These are phyloP conservation scores for Rhynchotus rufescens DNA, from an alignment of 2,797 vertebrate species.

Conservation along the genomic window DNA sequence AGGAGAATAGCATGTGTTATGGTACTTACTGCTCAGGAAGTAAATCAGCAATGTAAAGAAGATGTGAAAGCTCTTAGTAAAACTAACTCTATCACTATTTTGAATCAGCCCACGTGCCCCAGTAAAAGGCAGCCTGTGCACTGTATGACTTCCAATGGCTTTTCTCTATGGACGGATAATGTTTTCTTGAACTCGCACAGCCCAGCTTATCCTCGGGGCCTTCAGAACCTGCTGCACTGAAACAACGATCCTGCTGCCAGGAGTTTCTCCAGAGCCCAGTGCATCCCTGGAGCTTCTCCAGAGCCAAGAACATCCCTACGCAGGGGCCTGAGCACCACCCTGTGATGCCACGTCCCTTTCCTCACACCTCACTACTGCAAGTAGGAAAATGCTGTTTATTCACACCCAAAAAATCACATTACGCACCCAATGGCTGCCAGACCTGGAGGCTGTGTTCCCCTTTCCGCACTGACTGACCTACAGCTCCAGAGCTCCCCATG, in stretches of 20 bases:
- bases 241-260: background rate
- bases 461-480: background rate
- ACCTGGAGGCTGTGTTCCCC: fast-evolving
- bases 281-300: background rate
- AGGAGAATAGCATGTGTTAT: conserved; percentile 41
- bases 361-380: background rate
- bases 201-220: background rate
- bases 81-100: background rate
- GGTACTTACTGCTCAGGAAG: conserved; percentile 49
- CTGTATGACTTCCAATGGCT: background rate
- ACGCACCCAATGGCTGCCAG: background rate
- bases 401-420: background rate
- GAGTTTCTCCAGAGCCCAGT: background rate
- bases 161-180: background rate
- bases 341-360: too few relatives aligned
- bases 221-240: background rate
- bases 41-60: conserved; percentile 22
- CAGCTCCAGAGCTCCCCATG: fast-evolving
- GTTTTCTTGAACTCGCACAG: background rate
- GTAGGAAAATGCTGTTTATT: background rate
- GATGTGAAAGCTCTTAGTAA: conserved; percentile 12
- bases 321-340: background rate
- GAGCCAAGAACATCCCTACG: background rate
- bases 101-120: background rate
- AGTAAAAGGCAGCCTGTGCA: background rate